Conservation (phyloP, 2,113 vertebrate species). For the Pseudorasbora parva region DNA sequence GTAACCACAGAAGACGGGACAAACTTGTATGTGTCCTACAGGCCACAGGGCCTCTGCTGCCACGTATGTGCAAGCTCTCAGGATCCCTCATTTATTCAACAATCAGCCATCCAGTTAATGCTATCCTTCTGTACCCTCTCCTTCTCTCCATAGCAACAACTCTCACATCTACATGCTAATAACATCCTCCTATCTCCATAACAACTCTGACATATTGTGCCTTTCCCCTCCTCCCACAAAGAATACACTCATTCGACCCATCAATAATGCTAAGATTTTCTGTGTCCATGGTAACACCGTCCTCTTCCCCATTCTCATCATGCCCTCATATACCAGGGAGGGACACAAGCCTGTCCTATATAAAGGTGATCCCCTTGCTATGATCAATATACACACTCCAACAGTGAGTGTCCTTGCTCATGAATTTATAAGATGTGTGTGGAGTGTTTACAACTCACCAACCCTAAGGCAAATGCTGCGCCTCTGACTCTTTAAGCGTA, state of each 20-base stretch:
- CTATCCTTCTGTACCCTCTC: slow-evolving; percentile 17
- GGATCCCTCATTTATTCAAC: slow-evolving; percentile 58
- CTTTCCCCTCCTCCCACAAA: slow-evolving; percentile 30
- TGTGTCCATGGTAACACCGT: slow-evolving; percentile 49
- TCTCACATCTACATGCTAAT: slow-evolving; percentile 54
- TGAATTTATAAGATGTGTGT: background rate
- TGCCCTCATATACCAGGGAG: background rate
- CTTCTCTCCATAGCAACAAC: slow-evolving; percentile 36
- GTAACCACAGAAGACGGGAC: background rate
- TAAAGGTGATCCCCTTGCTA: slow-evolving; percentile 21
- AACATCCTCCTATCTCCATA: slow-evolving; percentile 41
- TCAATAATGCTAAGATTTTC: slow-evolving; percentile 45
- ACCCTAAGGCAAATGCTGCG: slow-evolving; percentile 6
- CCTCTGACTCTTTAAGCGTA: background rate
- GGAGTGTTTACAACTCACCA: background rate
- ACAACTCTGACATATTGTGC: slow-evolving; percentile 48
- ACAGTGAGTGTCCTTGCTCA: background rate
- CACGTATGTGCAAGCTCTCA: slow-evolving; percentile 60
- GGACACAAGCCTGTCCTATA: background rate
- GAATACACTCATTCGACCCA: slow-evolving; percentile 43
- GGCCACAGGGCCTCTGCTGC: slow-evolving; percentile 62
- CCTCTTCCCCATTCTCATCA: slow-evolving; percentile 18
- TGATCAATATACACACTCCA: slow-evolving; percentile 32
- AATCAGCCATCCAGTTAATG: slow-evolving; percentile 35
- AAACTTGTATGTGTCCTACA: slow-evolving; percentile 54